Percentiles rank a stretch among this genome's conserved stretches.
These are phyloP conservation scores for Clarias batrachus DNA, from an alignment of 2,113 vertebrate species.

Conservation along the genomic window DNA sequence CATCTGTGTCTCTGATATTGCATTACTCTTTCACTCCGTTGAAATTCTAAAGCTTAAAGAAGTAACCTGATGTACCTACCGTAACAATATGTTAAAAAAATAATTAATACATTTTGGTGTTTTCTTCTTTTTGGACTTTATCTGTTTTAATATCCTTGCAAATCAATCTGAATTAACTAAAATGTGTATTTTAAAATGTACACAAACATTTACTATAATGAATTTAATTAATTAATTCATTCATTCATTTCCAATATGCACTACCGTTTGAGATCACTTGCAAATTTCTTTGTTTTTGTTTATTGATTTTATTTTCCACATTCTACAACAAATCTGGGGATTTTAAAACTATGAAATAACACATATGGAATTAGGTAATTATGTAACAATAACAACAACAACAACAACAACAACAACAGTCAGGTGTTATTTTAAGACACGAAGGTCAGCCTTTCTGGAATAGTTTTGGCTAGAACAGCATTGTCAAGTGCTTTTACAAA, in stretches of 20 bases:
- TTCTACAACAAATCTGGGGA: no score
- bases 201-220: neutral
- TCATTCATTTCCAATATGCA: neutral
- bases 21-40: slow-evolving; percentile 3
- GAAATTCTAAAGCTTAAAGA: slow-evolving; percentile 12
- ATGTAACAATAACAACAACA: no score
- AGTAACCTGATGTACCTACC: slow-evolving; percentile 31
- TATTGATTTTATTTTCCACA: no score
- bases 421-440: no score
- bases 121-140: neutral
- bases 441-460: no score
- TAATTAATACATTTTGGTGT: neutral
- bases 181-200: neutral
- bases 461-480: no score
- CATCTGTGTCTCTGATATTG: slow-evolving; percentile 9
- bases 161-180: neutral
- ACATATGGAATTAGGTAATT: no score
- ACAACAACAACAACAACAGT: no score
- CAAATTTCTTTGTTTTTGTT: no score
- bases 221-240: neutral
- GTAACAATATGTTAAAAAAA: neutral
- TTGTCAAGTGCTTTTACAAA: no score
- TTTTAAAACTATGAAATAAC: no score
- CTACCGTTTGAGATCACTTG: no score
- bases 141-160: neutral